These are phyloP conservation scores for Dromococcyx pavoninus DNA, from an alignment of 2,797 vertebrate genomes.

Conservation along the genomic window DNA sequence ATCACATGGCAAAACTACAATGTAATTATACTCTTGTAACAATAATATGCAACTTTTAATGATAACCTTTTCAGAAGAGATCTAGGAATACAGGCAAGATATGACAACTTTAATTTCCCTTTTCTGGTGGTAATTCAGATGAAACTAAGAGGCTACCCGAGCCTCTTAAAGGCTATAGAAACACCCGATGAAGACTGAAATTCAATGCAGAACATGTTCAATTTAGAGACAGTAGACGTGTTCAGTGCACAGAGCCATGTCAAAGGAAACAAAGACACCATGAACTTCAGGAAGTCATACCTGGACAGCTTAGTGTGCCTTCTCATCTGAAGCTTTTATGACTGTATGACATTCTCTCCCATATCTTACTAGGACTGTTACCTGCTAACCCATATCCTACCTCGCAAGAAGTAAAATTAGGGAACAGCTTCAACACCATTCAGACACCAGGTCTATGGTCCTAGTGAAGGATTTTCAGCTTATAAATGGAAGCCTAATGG, in stretches of 20 bases:
- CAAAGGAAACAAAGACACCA: not conserved
- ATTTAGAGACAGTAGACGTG: not conserved
- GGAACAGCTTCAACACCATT: not conserved
- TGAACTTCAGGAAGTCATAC: not conserved
- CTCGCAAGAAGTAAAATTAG: not conserved
- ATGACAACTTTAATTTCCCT: conserved; percentile 28
- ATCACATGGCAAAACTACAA: not conserved
- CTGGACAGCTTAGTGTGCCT: not conserved
- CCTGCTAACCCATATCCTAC: not conserved
- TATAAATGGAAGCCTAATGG: not conserved
- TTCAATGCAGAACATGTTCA: not conserved
- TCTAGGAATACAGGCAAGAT: not conserved
- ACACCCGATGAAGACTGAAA: not conserved
- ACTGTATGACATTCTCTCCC: not conserved
- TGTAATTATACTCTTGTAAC: conserved; percentile 9
- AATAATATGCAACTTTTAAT: conserved; percentile 15
- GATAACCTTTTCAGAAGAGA: conserved; percentile 26
- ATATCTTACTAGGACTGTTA: not conserved
- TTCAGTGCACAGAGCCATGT: not conserved
- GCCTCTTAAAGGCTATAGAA: not conserved
- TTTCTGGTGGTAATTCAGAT: not conserved
- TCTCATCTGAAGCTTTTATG: not conserved
- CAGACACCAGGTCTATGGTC: not conserved
- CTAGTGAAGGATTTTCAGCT: not conserved
- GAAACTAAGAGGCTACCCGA: not conserved